Evolutionary conservation across 2,797 vertebrate species (phyloP).

Genomic region (Microchirus variegatus): DNA sequence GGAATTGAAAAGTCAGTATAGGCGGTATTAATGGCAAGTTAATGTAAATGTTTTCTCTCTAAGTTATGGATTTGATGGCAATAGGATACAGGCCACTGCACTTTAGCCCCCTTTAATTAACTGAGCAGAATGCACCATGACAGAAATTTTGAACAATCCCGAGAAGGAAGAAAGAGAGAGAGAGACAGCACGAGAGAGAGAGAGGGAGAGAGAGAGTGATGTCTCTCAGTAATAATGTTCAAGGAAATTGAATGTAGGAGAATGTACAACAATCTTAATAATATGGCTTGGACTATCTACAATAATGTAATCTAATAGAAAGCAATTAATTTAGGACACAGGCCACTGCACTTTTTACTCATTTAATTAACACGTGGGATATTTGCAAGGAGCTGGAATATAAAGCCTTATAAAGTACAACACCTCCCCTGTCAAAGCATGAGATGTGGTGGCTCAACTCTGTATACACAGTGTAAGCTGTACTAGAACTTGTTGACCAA

Average conservation of each 20-base stretch:
- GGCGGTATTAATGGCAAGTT: constrained; percentile 79
- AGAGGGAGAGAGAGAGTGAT: constrained; percentile 65
- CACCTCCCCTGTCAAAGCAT: constrained; percentile 71
- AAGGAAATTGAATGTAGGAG: constrained; percentile 87
- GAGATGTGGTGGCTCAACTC: constrained; percentile 61
- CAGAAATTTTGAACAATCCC: constrained; percentile 79
- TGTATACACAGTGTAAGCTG: constrained; percentile 42
- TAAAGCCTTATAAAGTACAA: constrained; percentile 75
- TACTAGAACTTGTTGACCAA: constrained; percentile 47
- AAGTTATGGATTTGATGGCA: constrained; percentile 84
- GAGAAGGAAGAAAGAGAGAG: constrained; percentile 51
- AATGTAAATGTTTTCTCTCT: constrained; percentile 81
- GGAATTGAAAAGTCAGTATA: constrained; percentile 76
- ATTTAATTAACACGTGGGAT: constrained; percentile 84
- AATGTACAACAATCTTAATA: constrained; percentile 88
- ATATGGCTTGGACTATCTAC: constrained; percentile 80
- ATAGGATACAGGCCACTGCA: constrained; percentile 85
- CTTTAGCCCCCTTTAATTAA: constrained; percentile 85
- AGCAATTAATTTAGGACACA: constrained; percentile 90
- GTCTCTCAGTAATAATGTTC: constrained; percentile 81
- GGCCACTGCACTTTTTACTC: constrained; percentile 85
- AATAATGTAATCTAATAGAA: constrained; percentile 85
- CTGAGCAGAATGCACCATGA: constrained; percentile 80
- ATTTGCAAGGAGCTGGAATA: constrained; percentile 76
- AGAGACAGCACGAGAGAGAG: constrained; percentile 19